phyloP scores from a whole-genome alignment of 2,888 invertebrate genomes.

The Mythimna albipuncta region DNA sequence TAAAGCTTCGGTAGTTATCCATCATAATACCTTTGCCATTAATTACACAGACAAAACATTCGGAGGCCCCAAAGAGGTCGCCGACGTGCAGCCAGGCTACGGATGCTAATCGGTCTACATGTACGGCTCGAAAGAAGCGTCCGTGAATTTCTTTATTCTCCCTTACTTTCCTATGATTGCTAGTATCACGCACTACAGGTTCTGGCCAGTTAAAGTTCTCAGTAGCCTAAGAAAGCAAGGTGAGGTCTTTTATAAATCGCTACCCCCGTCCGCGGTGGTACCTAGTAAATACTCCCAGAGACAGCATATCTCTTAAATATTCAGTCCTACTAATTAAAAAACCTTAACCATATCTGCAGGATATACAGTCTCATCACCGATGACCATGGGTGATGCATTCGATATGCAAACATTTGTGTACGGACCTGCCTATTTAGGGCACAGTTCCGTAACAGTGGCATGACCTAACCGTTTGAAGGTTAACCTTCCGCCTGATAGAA shows the following conservation, averaged over 20 bases:
- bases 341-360: no score
- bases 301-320: not conserved
- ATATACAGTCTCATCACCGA: no score
- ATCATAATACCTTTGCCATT: not conserved
- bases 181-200: not conserved
- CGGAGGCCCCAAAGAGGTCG: no score
- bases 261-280: not conserved
- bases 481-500: no score
- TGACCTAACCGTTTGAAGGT: no score
- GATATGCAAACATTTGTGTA: not conserved
- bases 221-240: no score
- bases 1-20: not conserved
- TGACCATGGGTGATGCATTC: not conserved
- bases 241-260: not conserved
- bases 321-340: not conserved
- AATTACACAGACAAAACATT: not conserved
- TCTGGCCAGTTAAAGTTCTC: not conserved
- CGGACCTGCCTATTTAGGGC: not conserved
- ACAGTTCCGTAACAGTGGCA: not conserved
- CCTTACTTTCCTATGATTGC: not conserved
- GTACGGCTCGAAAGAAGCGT: not conserved
- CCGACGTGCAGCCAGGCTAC: not conserved
- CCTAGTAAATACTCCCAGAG: not conserved
- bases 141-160: not conserved
- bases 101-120: not conserved